These are phyloP conservation scores for Merluccius polli DNA, from an alignment of 2,797 vertebrate genomes.

Conservation along the genomic window DNA sequence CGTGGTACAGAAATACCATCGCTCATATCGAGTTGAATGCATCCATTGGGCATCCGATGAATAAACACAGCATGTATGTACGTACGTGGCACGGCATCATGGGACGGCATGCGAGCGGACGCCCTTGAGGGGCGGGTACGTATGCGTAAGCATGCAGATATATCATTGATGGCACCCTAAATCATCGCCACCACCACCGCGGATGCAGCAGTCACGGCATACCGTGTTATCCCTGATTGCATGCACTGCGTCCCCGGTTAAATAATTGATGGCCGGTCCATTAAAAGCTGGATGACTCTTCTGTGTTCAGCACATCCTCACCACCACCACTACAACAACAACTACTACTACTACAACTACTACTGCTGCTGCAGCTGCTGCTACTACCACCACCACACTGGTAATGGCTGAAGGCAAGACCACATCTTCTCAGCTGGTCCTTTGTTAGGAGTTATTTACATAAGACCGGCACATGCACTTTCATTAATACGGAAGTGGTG, in stretches of 20 bases:
- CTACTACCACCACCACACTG: background rate
- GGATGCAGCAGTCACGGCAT: slow-evolving; percentile 12
- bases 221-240: slow-evolving; percentile 7
- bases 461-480: background rate
- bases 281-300: slow-evolving; percentile 28
- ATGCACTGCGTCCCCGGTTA: slow-evolving; percentile 13
- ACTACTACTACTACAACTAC: background rate
- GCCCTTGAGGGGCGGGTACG: background rate
- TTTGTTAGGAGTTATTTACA: background rate
- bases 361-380: no score
- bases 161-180: slow-evolving; percentile 6
- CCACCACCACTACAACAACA: background rate
- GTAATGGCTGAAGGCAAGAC: slow-evolving; percentile 2
- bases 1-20: slow-evolving; percentile 8
- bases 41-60: background rate
- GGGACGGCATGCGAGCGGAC: background rate
- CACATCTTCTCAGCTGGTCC: background rate
- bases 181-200: background rate
- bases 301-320: background rate
- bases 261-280: slow-evolving; percentile 34
- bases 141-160: background rate
- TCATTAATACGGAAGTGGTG: background rate
- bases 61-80: background rate
- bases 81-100: background rate
- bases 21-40: background rate